Conservation (phyloP, 2,113 vertebrate genomes). For the Benitochromis conjunctus region DNA sequence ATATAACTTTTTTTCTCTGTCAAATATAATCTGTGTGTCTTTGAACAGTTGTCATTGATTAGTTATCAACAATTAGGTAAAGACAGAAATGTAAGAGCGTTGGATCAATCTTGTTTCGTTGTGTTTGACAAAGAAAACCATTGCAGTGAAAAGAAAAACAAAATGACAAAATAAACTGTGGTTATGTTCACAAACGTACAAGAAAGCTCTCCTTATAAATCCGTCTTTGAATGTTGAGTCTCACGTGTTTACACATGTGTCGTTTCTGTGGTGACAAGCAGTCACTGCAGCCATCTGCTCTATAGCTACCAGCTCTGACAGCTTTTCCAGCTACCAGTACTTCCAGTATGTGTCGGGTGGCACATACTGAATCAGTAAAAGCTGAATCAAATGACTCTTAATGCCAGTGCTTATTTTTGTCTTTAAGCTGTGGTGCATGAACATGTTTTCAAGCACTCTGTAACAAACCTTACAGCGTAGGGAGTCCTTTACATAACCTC, state of each 20-base stretch:
- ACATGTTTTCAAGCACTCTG: neutral
- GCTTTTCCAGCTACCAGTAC: no score
- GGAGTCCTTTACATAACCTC: neutral
- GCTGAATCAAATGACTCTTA: neutral
- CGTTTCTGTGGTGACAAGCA: no score
- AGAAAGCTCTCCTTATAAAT: neutral
- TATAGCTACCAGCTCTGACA: no score
- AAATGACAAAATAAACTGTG: neutral
- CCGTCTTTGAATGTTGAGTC: neutral
- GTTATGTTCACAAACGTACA: neutral
- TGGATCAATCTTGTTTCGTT: neutral
- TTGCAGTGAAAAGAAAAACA: neutral
- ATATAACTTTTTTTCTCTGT: neutral
- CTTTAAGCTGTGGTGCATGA: neutral
- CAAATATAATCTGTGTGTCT: neutral
- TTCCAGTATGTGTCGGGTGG: no score
- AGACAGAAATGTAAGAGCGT: neutral
- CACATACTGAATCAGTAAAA: neutral
- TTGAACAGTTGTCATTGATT: neutral
- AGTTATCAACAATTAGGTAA: neutral
- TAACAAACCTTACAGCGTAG: fast-evolving
- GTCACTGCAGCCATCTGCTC: neutral
- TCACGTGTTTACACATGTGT: neutral
- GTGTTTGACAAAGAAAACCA: neutral
- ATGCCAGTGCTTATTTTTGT: neutral